phyloP scores from a whole-genome alignment of 2,888 invertebrate species.

The Dolichomitus sp. region DNA sequence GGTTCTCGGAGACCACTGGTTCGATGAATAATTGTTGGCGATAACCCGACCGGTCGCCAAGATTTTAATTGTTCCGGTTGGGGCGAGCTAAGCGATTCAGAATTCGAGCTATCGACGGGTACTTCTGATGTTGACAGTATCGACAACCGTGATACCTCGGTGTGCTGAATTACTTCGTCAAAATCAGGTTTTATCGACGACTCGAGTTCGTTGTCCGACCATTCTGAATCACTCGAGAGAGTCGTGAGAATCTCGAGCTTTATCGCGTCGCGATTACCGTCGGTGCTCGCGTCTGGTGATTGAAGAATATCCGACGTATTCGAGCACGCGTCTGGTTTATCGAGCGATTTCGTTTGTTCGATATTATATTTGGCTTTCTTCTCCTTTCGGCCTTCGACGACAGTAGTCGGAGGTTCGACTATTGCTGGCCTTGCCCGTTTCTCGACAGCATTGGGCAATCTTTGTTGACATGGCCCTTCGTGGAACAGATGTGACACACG shows the following conservation, averaged over 20 bases:
- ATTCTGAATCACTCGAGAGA: background rate
- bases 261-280: background rate
- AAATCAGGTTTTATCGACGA: background rate
- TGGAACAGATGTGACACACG: constrained; percentile 32
- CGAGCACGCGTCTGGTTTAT: constrained; percentile 1
- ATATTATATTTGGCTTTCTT: background rate
- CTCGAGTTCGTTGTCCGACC: constrained; percentile 5
- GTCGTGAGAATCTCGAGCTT: constrained; percentile 4
- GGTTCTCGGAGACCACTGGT: constrained; percentile 1
- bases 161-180: background rate
- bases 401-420: constrained; percentile 28
- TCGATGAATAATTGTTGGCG: constrained; percentile 1
- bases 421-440: constrained; percentile 45
- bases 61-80: constrained; percentile 7
- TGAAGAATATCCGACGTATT: background rate
- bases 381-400: constrained; percentile 14
- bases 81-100: background rate
- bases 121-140: background rate
- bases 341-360: background rate
- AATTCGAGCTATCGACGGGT: background rate
- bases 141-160: background rate
- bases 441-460: constrained; percentile 42
- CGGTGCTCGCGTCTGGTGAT: background rate
- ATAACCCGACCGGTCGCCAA: constrained; percentile 24
- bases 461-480: constrained; percentile 41